phyloP scores from a whole-genome alignment of 2,888 invertebrate species.

The Catonia carolina region DNA sequence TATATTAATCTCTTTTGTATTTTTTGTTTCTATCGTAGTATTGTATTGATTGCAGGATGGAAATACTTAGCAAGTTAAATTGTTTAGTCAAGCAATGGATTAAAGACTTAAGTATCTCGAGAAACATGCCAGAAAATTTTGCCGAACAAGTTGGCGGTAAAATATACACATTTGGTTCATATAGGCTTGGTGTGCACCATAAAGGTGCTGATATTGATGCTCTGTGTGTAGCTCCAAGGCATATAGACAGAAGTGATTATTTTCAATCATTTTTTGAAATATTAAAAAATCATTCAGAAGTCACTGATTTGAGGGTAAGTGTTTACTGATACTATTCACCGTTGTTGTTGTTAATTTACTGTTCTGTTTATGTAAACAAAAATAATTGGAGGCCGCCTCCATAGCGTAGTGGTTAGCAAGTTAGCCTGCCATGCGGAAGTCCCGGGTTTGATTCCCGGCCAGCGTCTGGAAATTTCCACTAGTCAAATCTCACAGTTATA shows the following conservation, averaged over 20 bases:
- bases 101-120: slow-evolving; percentile 70
- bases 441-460: no score
- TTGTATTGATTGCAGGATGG: slow-evolving; percentile 48
- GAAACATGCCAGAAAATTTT: slow-evolving; percentile 87
- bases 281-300: slow-evolving; percentile 78
- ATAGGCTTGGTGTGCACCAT: slow-evolving; percentile 90
- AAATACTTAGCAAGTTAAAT: slow-evolving; percentile 68
- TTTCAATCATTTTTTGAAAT: slow-evolving; percentile 92
- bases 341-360: no score
- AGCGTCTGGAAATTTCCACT: no score
- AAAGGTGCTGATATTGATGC: slow-evolving; percentile 99
- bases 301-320: slow-evolving; percentile 68
- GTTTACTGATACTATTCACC: no score
- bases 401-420: no score
- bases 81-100: slow-evolving; percentile 92
- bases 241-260: slow-evolving; percentile 89
- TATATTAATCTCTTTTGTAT: no score
- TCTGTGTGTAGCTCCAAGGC: slow-evolving; percentile 93
- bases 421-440: no score
- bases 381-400: no score
- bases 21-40: no score
- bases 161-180: slow-evolving; percentile 99
- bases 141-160: slow-evolving; percentile 93
- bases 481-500: no score
- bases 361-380: no score